These are phyloP conservation scores for Gallinago paraguaiae DNA, from an alignment of 2,113 vertebrate genomes.

Conservation along the genomic window DNA sequence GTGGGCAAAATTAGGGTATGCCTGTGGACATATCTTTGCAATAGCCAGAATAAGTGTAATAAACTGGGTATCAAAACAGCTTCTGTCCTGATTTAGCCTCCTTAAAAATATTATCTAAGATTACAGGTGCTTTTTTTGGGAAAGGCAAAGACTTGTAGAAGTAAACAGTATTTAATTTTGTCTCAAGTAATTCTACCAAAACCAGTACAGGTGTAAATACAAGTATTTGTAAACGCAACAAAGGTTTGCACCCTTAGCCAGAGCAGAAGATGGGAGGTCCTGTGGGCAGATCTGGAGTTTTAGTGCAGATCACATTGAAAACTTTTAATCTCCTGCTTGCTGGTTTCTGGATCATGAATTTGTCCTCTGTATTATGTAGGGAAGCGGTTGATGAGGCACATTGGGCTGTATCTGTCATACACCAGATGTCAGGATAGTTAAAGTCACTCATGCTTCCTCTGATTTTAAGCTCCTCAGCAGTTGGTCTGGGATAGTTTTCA, in stretches of 20 bases:
- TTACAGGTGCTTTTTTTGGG: background rate
- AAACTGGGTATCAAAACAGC: background rate
- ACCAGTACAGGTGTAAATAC: background rate
- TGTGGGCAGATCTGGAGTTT: background rate
- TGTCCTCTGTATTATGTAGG: conserved; percentile 30
- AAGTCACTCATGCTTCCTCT: conserved; percentile 51
- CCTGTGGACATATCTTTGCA: background rate
- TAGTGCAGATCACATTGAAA: background rate
- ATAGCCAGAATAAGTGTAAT: background rate
- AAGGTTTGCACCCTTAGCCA: background rate
- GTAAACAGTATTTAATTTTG: background rate
- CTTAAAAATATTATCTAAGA: background rate
- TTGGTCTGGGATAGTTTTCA: background rate
- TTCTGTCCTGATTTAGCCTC: background rate
- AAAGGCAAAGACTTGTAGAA: background rate
- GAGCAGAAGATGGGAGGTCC: background rate
- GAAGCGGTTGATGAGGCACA: conserved; percentile 14
- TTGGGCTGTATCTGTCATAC: conserved; percentile 28
- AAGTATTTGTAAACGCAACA: background rate
- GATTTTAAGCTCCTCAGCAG: background rate
- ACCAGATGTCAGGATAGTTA: conserved; percentile 37
- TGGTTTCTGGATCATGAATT: conserved; percentile 56
- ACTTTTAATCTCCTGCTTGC: background rate
- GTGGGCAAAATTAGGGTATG: background rate
- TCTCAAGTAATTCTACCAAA: background rate